phyloP scores from a whole-genome alignment of 2,113 vertebrate genomes.

The Sorex araneus region DNA sequence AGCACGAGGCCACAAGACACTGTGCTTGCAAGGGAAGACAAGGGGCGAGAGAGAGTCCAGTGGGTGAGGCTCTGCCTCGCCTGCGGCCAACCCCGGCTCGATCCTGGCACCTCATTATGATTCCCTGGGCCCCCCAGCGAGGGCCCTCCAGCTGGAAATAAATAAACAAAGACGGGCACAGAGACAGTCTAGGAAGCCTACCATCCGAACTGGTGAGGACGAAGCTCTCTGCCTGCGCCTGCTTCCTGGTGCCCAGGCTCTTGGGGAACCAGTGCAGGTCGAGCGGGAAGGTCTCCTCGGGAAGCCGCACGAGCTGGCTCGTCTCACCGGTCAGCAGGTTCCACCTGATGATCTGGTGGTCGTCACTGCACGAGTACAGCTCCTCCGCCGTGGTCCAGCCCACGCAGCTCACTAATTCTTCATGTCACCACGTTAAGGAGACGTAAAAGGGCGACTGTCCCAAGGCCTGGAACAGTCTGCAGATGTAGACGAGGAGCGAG shows the following conservation, averaged over 20 bases:
- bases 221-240: constrained; percentile 93
- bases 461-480: constrained; percentile 48
- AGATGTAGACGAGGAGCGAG: constrained; percentile 1
- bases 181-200: constrained; percentile 82
- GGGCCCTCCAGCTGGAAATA: too few relatives aligned
- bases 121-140: too few relatives aligned
- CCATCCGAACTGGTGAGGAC: constrained; percentile 98
- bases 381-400: constrained; percentile 98
- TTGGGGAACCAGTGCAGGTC: constrained; percentile 98
- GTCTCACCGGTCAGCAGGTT: constrained; percentile 95
- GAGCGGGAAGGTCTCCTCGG: constrained; percentile 94
- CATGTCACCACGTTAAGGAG: constrained; percentile 93
- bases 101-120: too few relatives aligned
- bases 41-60: too few relatives aligned
- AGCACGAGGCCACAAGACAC: too few relatives aligned
- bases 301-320: constrained; percentile 91
- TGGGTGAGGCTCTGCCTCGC: neutral
- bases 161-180: too few relatives aligned
- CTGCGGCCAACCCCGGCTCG: too few relatives aligned
- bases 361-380: constrained; percentile 96
- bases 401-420: constrained; percentile 96
- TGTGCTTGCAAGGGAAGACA: too few relatives aligned
- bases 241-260: constrained; percentile 93
- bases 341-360: constrained; percentile 97
- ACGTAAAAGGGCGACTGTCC: constrained; percentile 25